These are phyloP conservation scores for Hypena proboscidalis DNA, from an alignment of 2,888 invertebrate genomes.

Conservation along the genomic window DNA sequence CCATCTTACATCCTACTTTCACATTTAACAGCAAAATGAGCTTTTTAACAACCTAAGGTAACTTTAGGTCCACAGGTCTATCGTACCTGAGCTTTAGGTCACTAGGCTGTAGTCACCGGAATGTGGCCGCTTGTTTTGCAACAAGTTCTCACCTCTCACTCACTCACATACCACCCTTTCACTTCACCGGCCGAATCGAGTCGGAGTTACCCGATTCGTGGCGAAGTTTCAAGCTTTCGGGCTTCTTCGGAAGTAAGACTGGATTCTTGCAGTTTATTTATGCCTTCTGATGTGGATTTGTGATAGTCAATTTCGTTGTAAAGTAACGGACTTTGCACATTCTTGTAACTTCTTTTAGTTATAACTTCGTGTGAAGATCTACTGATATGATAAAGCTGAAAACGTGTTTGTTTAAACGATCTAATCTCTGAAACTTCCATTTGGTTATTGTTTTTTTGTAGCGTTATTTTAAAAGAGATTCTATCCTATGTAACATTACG, in stretches of 20 bases:
- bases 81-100: conserved; percentile 70
- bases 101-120: conserved; percentile 75
- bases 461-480: too few species aligned
- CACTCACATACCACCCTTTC: conserved; percentile 40
- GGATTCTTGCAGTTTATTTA: conserved; percentile 61
- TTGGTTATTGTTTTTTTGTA: too few species aligned
- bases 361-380: conserved; percentile 3
- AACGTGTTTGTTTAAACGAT: too few species aligned
- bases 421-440: too few species aligned
- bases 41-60: conserved; percentile 18
- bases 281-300: conserved; percentile 34
- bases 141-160: conserved; percentile 72
- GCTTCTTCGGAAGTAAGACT: conserved; percentile 68
- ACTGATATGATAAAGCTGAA: too few species aligned
- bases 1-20: neutral
- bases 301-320: conserved; percentile 37
- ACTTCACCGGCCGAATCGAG: conserved; percentile 47
- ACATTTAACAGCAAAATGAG: conserved; percentile 1
- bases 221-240: conserved; percentile 49
- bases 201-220: conserved; percentile 46
- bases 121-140: conserved; percentile 79
- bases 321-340: conserved; percentile 34
- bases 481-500: too few species aligned
- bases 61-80: conserved; percentile 36
- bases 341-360: conserved; percentile 15